phyloP scores from a whole-genome alignment of 2,797 vertebrate species.

The Perodicticus potto region DNA sequence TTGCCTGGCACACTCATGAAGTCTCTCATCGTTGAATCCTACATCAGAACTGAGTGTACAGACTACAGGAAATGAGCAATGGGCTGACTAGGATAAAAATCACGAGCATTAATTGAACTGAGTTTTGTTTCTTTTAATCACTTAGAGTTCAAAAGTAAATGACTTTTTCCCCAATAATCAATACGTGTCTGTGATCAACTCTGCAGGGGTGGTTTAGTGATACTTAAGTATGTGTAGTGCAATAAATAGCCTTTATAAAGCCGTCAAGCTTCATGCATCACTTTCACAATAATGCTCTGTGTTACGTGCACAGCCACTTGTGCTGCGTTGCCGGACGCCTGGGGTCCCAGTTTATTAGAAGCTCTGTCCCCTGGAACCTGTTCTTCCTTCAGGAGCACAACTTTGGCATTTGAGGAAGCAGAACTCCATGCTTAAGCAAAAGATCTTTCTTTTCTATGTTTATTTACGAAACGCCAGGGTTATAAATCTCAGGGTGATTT shows the following conservation, averaged over 20 bases:
- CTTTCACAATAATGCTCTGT: background rate
- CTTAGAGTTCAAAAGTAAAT: background rate
- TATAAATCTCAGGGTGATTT: background rate
- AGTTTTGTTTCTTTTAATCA: background rate
- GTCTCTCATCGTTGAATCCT: background rate
- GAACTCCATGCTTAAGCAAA: too few relatives aligned
- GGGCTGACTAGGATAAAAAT: background rate
- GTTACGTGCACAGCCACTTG: fast-evolving
- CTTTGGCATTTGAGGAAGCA: background rate
- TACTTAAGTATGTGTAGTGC: background rate
- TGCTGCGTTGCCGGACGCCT: background rate
- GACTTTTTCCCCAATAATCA: background rate
- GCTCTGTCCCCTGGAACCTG: fast-evolving
- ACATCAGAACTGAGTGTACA: background rate
- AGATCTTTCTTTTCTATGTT: background rate
- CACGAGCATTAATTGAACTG: fast-evolving
- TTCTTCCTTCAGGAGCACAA: background rate
- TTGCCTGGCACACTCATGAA: background rate
- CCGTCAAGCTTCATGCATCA: background rate
- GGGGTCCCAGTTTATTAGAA: too few relatives aligned
- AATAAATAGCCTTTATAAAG: background rate
- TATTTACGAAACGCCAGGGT: background rate
- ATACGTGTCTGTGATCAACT: background rate
- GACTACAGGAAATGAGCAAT: background rate
- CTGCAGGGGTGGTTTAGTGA: background rate